Base-by-base conservation (phyloP, 2,113 vertebrate genomes). In the Chaetodon trifascialis region DNA sequence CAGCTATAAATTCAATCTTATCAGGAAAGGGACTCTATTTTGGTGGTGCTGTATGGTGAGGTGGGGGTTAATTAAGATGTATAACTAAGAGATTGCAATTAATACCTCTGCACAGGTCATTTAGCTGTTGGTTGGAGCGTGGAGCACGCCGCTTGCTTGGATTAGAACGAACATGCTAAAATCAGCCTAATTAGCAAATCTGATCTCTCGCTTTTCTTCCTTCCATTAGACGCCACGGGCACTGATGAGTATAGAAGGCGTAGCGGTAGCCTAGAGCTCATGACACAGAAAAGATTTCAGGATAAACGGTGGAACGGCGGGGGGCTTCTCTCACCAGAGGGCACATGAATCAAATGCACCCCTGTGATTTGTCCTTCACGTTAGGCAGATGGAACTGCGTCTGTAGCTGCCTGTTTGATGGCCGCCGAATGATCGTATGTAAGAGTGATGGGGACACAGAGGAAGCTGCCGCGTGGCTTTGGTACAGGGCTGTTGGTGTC, bases 21-120 rank as follows among this genome's bases (percentile, higher is more conserved):
- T 85, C 70, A 74, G 34, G 52, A 59, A 55, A 65, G 76, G 52
- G 11, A 36, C 17, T 52, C 46, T 87, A 71, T 84, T 86, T 77
- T 75, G n/a, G 64, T 65, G 56, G 38, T 23, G 51, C 44, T 74
- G 62, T 64, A 73, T 25, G 42, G 30, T 65, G 79, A 84, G 71
- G 60, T 79, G 23, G 78, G 80, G 68, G 91, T 89, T 93, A 86
- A 94, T 93, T 93, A 94, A 93, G 93, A 92, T 83, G 58, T 88
- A 87, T 84, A 88, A 88, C 77, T 63, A 84, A 88, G 83, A 87
- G 77, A 85, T 86, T 68, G 77, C 76, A 88, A 92, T 91, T 89
- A 93, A 93, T 86, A 88, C 81, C 63, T 76, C 69, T 2, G 14
- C 84, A 76, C 73, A 88, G 86, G 87, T 91, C 79, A 85, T 93